Conservation (phyloP, 2,888 invertebrate genomes). For the Unio delphinus region DNA sequence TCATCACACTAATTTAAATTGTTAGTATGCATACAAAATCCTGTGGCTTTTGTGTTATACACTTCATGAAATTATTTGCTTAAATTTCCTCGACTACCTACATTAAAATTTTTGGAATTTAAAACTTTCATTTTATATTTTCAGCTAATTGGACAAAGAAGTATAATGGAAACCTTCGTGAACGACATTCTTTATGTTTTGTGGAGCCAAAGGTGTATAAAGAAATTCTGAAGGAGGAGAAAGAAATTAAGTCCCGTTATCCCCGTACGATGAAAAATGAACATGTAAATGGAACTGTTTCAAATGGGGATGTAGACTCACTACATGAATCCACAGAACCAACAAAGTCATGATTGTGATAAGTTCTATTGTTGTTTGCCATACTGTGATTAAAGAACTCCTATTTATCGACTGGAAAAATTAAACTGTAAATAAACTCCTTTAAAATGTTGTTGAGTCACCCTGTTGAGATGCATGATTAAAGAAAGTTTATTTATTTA, state of each 20-base stretch:
- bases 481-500: no score
- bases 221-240: constrained; percentile 42
- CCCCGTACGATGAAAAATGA: no score
- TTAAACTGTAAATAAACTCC: no score
- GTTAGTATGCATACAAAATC: background rate
- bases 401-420: no score
- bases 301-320: no score
- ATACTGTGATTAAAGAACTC: no score
- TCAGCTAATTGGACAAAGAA: constrained; percentile 54
- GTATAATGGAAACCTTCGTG: constrained; percentile 49
- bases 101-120: background rate
- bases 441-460: no score
- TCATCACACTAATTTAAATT: background rate
- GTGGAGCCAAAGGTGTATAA: constrained; percentile 49
- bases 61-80: background rate
- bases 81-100: background rate
- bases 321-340: no score
- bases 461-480: no score
- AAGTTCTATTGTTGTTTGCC: no score
- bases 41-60: background rate
- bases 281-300: no score
- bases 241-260: constrained; percentile 18
- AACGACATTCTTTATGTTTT: constrained; percentile 47
- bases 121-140: constrained; percentile 7
- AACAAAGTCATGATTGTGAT: no score